Conservation (phyloP, 2,797 vertebrate genomes). For the Cercopithecus hamlyni region DNA sequence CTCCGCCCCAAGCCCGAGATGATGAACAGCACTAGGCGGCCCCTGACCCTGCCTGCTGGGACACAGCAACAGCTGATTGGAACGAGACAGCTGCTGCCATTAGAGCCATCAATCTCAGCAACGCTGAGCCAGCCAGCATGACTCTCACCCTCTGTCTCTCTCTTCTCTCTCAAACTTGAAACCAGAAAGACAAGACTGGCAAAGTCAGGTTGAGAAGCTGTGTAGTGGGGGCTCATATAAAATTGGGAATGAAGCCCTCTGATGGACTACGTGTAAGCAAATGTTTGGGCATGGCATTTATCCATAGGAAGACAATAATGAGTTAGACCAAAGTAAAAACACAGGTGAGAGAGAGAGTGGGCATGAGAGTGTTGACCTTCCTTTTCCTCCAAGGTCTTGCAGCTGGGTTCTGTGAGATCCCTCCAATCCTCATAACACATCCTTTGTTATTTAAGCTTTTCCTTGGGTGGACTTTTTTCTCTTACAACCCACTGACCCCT, state of each 20-base stretch:
- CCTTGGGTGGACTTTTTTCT: neutral
- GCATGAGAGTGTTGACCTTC: accelerated
- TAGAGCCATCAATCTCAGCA: accelerated
- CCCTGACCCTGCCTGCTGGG: accelerated
- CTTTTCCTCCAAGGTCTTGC: accelerated
- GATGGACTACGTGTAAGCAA: accelerated
- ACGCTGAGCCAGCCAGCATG: accelerated
- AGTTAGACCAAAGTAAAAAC: neutral
- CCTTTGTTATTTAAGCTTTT: neutral
- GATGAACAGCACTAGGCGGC: neutral
- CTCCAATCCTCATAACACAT: accelerated
- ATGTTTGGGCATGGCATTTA: neutral
- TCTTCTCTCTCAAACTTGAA: neutral
- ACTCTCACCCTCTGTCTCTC: too few relatives aligned
- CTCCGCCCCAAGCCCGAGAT: accelerated
- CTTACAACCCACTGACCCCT: neutral
- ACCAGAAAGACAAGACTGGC: neutral
- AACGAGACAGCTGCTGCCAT: neutral
- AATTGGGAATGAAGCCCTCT: neutral
- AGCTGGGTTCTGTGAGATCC: neutral
- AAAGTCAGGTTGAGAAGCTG: neutral
- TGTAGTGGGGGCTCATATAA: accelerated
- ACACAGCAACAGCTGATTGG: accelerated
- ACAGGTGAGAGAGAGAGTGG: neutral
- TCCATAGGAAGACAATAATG: neutral